A percentile compares a stretch with the other conserved stretches of the same genome.
Conservation (phyloP, 2,113 vertebrate species). For the Phaetusa simplex region DNA sequence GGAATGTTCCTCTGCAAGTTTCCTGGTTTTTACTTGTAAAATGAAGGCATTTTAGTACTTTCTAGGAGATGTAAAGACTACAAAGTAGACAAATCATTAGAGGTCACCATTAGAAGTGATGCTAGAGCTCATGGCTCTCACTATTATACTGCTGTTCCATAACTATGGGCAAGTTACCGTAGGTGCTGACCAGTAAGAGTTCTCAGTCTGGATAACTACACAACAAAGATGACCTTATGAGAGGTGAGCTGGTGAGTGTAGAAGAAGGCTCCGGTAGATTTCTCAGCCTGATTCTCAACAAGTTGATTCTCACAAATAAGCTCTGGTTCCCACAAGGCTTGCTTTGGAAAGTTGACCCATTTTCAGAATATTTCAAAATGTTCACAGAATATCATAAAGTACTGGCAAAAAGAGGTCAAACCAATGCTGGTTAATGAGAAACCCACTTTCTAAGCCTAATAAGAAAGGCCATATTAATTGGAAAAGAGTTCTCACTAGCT, state of each 20-base stretch:
- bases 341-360: neutral
- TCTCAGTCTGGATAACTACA: neutral
- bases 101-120: neutral
- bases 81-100: neutral
- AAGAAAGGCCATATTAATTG: neutral
- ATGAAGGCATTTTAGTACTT: neutral
- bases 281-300: neutral
- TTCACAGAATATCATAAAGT: neutral
- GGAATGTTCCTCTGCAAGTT: neutral
- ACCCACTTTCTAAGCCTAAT: neutral
- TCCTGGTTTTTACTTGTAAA: neutral
- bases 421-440: neutral
- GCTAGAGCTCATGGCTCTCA: neutral
- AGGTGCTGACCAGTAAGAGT: neutral
- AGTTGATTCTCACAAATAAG: neutral
- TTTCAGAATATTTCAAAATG: neutral
- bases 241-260: neutral
- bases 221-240: neutral
- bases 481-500: neutral
- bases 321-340: neutral
- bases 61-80: neutral
- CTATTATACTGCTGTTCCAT: neutral
- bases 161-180: neutral
- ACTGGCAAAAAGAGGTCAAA: neutral
- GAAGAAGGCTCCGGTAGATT: accelerated